A percentile compares a stretch with the other conserved stretches of the same genome.
These are phyloP conservation scores for Hydriomena furcata DNA, from an alignment of 2,888 invertebrate genomes.

Conservation along the genomic window DNA sequence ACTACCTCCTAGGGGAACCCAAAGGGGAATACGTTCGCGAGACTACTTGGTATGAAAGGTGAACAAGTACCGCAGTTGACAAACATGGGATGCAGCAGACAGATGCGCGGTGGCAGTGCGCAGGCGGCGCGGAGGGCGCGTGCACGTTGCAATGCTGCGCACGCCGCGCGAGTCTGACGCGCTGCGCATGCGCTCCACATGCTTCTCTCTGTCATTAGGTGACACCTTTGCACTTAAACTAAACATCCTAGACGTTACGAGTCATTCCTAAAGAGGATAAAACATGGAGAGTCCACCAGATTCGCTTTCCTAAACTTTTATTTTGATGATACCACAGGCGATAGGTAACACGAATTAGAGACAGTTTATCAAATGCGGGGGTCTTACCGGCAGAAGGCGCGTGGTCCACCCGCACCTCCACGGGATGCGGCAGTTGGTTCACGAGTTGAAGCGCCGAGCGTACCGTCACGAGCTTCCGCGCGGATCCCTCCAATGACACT, in stretches of 20 bases:
- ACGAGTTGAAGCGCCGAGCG: slow-evolving; percentile 93
- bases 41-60: background rate
- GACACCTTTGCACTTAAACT: no score
- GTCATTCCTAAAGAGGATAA: no score
- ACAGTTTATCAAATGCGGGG: slow-evolving; percentile 44
- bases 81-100: slow-evolving; percentile 43
- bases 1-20: no score
- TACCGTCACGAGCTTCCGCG: slow-evolving; percentile 95
- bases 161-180: slow-evolving; percentile 41
- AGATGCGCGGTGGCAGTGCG: slow-evolving; percentile 30
- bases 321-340: no score
- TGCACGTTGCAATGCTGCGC: slow-evolving; percentile 45
- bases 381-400: slow-evolving; percentile 54
- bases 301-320: no score
- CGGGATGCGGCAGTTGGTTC: slow-evolving; percentile 89
- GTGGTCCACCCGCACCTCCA: slow-evolving; percentile 78
- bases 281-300: no score
- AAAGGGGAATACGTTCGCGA: no score
- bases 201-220: slow-evolving; percentile 27
- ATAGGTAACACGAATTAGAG: no score
- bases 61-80: slow-evolving; percentile 33
- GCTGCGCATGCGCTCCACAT: slow-evolving; percentile 37
- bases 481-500: slow-evolving; percentile 95
- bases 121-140: slow-evolving; percentile 40
- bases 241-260: no score